Base-by-base conservation (phyloP, 2,113 vertebrate species). In the Microcebus jonahi region DNA sequence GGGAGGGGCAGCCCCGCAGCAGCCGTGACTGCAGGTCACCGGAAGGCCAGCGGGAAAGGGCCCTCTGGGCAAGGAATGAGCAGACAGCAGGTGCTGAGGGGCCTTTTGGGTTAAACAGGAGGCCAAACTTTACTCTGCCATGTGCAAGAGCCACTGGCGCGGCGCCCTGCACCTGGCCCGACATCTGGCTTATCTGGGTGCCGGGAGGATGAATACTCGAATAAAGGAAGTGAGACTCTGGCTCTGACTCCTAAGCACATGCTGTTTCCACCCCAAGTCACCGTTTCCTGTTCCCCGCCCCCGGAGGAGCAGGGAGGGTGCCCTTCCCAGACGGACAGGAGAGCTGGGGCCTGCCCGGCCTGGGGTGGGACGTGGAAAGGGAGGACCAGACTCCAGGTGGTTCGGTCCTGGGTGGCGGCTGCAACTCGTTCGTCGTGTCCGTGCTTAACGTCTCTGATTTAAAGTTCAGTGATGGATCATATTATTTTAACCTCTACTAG, bases 351-450 rank as follows among this genome's bases (percentile, higher is more conserved):
- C 31, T 2, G 23, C 53, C 31, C 2, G 23, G 75, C 42, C 6
- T 1, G 6, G 55, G 18, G 0, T 0, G 3, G 1, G 4, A 34
- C 14, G 8, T 0, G 50, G n/a, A 21, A 15, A 50, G 50, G 15
- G 13, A 50, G 53, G 85, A 55, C 71, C 36, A 6, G 63, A 15
- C 8, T 20, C 11, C 6, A 23, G 45, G 81, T 1, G 8, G 17
- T 6, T 63, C 23, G 0, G 5, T 25, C 71, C 86, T 3, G 29
- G 45, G 6, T 1, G 39, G 29, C 61, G 0, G 25, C n/a, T 36
- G 17, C 13, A 2, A 1, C 36, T 0, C 3, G 8, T 18, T 45
- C 48, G 2, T 48, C 11, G 4, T 2, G 0, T 0, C 2, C 0
- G 23, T 1, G 34, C 53, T 36, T 5, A 5, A 0, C 8, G 1